Base-by-base conservation (phyloP, 2,113 vertebrate species). In the Passerina amoena region DNA sequence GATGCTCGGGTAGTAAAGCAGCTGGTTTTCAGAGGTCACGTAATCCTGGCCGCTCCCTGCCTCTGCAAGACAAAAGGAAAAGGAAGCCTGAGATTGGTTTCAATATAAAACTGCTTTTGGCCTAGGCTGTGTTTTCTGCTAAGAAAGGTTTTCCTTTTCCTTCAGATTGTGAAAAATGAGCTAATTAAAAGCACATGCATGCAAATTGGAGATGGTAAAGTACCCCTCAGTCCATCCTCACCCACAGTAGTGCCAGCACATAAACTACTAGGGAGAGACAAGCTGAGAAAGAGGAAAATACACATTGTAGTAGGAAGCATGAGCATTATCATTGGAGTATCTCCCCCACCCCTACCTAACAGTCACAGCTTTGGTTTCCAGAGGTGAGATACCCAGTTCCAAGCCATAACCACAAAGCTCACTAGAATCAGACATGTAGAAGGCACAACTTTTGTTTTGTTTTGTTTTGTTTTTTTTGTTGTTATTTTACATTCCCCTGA, bases 1-100 rank as follows among this genome's bases (percentile, higher is more conserved):
- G 84, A 99, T 99, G 57, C 99, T 99, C 30, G 99, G 99, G 90
- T 99, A 99, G 96, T 99, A 99, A 7, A 98, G 98, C 15, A 99
- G 98, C 72, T 99, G 98, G 53, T 98, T 99, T 94, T 99, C 99
- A 0, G 99, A 98, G 2, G 99, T 99, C 94, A 99, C 99, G 6
- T 99, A 99, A 93, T 99, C 98, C 86, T 99, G 99, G 37, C 98
- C 98, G 0, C 99, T 99, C 90, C 98, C 98, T 6, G 97, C 89
- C 79, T 99, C 99, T 99, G 98, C 11, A 95, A 86, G 22, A 57
- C 59, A 97, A 31, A 92, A 61, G 38, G 50, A 53, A 42, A 81
- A 61, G 40, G 17, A 88, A 87, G 44, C 21, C 71, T 76, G 59
- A 82, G 53, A 51, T 18, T 2, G 31, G 27, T 42, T 68, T 68